Conservation (phyloP, 2,113 vertebrate species). For the Copsychus sechellarum region DNA sequence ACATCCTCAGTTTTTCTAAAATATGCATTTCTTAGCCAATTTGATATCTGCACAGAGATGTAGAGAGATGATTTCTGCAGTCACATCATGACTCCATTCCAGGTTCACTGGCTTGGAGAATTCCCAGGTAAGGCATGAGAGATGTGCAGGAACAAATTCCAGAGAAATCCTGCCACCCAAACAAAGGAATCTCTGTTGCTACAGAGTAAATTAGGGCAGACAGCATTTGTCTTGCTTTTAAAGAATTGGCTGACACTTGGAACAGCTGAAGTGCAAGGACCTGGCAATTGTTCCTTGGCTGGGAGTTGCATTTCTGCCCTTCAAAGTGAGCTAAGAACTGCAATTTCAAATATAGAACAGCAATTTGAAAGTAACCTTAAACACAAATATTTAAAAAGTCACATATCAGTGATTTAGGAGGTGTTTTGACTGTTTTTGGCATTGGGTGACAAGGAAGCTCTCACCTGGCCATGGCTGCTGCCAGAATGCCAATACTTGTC, state of each 20-base stretch:
- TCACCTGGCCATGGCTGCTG: slow-evolving; percentile 87
- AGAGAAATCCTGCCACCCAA: neutral
- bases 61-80: neutral
- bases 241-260: neutral
- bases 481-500: slow-evolving; percentile 90
- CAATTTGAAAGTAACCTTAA: neutral
- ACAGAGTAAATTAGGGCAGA: neutral
- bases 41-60: fast-evolving
- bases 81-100: neutral
- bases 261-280: neutral
- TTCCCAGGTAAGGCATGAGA: neutral
- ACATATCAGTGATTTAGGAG: neutral
- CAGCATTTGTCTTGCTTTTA: neutral
- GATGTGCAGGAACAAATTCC: neutral
- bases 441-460: neutral
- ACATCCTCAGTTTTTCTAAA: neutral
- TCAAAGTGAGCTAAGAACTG: neutral
- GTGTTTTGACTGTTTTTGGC: neutral
- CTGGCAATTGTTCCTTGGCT: neutral
- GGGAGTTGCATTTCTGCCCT: neutral
- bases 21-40: neutral
- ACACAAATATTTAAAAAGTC: neutral
- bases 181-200: neutral
- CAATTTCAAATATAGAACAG: neutral
- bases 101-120: neutral